Base-by-base conservation (phyloP, 2,113 vertebrate genomes). In the Cepphus grylle region DNA sequence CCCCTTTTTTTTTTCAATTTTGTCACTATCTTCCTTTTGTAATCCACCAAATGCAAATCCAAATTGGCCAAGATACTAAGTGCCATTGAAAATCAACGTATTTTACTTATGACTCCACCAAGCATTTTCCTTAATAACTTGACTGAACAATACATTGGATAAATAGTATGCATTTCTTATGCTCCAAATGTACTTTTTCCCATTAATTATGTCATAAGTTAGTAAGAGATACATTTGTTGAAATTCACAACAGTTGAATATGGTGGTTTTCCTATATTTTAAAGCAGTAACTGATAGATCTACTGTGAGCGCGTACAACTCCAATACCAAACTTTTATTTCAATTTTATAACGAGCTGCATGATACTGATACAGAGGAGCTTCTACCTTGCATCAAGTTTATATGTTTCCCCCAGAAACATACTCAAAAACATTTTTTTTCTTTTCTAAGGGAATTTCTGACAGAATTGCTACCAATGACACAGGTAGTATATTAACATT, bases 401-500 rank as follows among this genome's bases (percentile, higher is more conserved):
- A 70, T 85, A 20, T 53, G 9, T 76, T 88, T 87, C 32, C 36
- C 83, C 49, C 40, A 86, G 26, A 73, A 96, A 29, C 5, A 53
- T 49, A 66, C 12, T 71, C 67, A 90, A 88, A 22, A 81, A 43
- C 3, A 40, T 67, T 86, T 85, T 50, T 70, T 71, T 61, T 25
- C 25, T 72, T 87, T 74, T 70, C 88, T 93, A 70, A 83, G 81
- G 50, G 78, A 72, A 81, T 94, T 96, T 95, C 81, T 93, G 77
- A 90, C 55, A 81, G 86, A 94, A 95, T 55, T 32, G 12, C 56
- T 83, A 76, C 38, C 30, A 71, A 12, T 72, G 73, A 93, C 79
- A 87, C 13, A 56, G 19, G 47, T 12, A 78, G 34, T 27, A 69
- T 83, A 90, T 86, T 96, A 81, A 83, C 45, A 93, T 97, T 96